These are phyloP conservation scores for Patella vulgata DNA, from an alignment of 1,140 invertebrate species.

Conservation along the genomic window DNA sequence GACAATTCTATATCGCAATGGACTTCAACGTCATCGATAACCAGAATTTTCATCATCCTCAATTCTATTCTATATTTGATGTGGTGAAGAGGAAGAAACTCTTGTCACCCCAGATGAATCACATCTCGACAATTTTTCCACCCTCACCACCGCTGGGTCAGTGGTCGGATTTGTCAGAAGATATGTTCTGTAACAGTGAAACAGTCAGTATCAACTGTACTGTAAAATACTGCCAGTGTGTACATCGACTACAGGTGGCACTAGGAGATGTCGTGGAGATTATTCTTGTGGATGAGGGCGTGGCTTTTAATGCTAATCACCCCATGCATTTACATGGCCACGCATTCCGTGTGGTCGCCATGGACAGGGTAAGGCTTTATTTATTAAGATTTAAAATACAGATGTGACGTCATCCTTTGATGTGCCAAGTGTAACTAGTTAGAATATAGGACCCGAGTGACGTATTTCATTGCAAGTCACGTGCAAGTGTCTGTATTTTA, in stretches of 20 bases:
- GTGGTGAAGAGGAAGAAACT: constrained; percentile 63
- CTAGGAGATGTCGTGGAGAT: constrained; percentile 30
- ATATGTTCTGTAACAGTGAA: constrained; percentile 67
- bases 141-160: constrained; percentile 79
- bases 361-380: constrained; percentile 60
- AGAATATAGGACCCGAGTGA: no score
- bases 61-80: constrained; percentile 28
- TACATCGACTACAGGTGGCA: constrained; percentile 13
- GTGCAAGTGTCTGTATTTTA: no score
- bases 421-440: no score
- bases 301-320: constrained; percentile 68
- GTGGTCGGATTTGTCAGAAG: constrained; percentile 74
- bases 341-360: constrained; percentile 75
- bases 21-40: constrained; percentile 50
- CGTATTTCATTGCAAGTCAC: no score
- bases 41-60: constrained; percentile 39
- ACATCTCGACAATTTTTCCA: constrained; percentile 83
- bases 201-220: constrained; percentile 17
- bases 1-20: constrained; percentile 46
- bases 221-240: constrained; percentile 28
- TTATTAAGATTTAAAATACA: no score
- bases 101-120: constrained; percentile 87
- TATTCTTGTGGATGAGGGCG: constrained; percentile 30
- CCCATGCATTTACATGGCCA: constrained; percentile 81
- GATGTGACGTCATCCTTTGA: no score